Evolutionary conservation across 2,888 invertebrate species (phyloP).

Genomic region (Odontocerum albicorne): DNA sequence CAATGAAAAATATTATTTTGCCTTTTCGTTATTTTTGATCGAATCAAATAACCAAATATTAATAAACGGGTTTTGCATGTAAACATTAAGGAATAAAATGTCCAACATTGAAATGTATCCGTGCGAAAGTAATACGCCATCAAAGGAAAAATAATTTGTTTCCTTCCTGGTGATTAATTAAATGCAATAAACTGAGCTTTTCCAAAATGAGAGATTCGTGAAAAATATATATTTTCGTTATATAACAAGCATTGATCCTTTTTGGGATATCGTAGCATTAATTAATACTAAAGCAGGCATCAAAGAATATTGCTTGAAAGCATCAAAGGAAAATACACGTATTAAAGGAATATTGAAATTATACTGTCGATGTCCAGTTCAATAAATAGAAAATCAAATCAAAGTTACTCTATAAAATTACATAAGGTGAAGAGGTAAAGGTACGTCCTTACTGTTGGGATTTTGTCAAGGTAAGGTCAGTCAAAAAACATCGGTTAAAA

Average conservation of each 20-base stretch:
- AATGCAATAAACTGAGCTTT: background rate
- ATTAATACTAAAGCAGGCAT: background rate
- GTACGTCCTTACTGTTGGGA: no score
- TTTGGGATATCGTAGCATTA: background rate
- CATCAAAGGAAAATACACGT: background rate
- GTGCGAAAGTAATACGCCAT: background rate
- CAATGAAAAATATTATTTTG: no score
- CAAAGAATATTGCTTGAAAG: background rate
- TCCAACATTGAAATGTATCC: conserved; percentile 7
- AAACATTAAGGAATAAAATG: conserved; percentile 1
- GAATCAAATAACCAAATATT: no score
- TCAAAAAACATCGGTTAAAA: no score
- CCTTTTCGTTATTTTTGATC: no score
- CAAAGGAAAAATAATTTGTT: background rate
- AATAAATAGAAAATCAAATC: background rate
- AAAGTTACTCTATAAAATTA: no score
- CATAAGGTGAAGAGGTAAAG: no score
- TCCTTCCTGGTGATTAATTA: conserved; percentile 1
- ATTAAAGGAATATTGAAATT: background rate
- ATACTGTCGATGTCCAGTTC: background rate
- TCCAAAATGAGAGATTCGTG: background rate
- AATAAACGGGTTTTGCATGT: background rate
- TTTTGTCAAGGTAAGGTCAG: no score
- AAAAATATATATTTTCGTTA: background rate
- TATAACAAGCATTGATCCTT: background rate